Conservation (phyloP, 2,888 invertebrate genomes). For the Drosophila mettleri region DNA sequence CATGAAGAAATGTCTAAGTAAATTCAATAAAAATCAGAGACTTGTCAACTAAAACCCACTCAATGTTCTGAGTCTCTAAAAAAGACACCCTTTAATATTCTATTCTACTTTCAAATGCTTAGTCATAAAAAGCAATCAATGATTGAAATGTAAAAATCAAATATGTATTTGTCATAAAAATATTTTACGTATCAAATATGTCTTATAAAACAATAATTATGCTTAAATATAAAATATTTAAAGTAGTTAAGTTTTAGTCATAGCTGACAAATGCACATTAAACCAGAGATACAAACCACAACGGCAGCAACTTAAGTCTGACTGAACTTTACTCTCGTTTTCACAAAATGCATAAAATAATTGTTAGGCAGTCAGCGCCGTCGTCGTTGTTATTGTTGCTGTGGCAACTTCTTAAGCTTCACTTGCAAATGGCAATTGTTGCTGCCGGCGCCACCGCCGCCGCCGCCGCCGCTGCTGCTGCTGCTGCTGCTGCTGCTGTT, state of each 20-base stretch:
- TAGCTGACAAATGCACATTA: slow-evolving; percentile 14
- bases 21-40: too few relatives aligned
- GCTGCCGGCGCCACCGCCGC: slow-evolving; percentile 31
- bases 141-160: too few relatives aligned
- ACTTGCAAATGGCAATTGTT: slow-evolving; percentile 52
- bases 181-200: neutral
- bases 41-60: too few relatives aligned
- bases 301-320: slow-evolving; percentile 48
- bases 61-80: too few relatives aligned
- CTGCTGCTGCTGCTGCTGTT: slow-evolving; percentile 17
- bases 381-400: slow-evolving; percentile 17
- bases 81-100: too few relatives aligned
- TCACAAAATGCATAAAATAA: slow-evolving; percentile 62
- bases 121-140: too few relatives aligned
- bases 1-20: too few relatives aligned
- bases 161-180: too few relatives aligned
- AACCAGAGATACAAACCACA: slow-evolving; percentile 60
- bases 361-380: slow-evolving; percentile 50
- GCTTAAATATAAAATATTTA: neutral
- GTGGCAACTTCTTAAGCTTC: slow-evolving; percentile 70
- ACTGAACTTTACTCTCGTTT: slow-evolving; percentile 78
- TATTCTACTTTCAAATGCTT: neutral
- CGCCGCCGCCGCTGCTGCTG: slow-evolving; percentile 28
- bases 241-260: neutral
- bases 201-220: neutral